phyloP scores from a whole-genome alignment of 2,113 vertebrate genomes.

The Elanoides forficatus region DNA sequence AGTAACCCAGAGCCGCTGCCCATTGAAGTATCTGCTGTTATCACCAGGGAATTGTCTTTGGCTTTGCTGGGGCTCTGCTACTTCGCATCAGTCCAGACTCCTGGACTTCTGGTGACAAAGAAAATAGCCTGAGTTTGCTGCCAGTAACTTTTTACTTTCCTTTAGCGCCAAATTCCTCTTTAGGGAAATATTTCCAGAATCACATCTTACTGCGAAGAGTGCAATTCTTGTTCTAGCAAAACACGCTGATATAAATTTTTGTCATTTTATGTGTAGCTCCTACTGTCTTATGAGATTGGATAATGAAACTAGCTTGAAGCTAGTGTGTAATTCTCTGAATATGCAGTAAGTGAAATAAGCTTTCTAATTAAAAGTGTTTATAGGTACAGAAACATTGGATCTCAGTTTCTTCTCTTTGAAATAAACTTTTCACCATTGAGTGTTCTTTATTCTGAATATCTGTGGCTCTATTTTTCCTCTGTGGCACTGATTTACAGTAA shows the following conservation, averaged over 20 bases:
- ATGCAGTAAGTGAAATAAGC: background rate
- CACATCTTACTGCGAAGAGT: background rate
- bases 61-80: background rate
- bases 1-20: background rate
- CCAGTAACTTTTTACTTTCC: background rate
- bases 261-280: background rate
- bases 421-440: background rate
- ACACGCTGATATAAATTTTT: background rate
- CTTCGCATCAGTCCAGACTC: background rate
- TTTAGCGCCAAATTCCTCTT: background rate
- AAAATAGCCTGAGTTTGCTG: background rate
- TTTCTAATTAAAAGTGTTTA: constrained; percentile 41
- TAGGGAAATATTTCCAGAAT: background rate
- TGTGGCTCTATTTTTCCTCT: background rate
- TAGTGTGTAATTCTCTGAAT: background rate
- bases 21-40: fast-evolving
- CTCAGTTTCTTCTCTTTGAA: background rate
- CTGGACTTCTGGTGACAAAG: background rate
- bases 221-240: background rate
- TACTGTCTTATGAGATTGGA: background rate
- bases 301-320: constrained; percentile 18
- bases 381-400: background rate
- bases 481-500: background rate
- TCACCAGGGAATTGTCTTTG: background rate
- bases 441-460: background rate